These are phyloP conservation scores for Melinaea marsaeus DNA, from an alignment of 2,888 invertebrate species.

Conservation along the genomic window DNA sequence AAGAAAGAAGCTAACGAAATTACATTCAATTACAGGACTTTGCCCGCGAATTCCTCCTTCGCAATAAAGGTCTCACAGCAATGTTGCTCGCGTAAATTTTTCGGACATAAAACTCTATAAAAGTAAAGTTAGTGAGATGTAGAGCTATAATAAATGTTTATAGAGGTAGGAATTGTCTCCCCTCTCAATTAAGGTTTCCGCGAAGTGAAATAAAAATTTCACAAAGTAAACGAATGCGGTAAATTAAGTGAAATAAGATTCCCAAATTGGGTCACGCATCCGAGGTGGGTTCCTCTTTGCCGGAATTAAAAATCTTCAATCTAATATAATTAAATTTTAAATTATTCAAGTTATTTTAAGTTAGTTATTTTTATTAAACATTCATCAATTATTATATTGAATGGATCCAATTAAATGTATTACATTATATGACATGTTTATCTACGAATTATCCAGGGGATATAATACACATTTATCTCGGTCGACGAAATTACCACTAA, in stretches of 20 bases:
- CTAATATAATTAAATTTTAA: slow-evolving; percentile 65
- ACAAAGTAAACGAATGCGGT: slow-evolving; percentile 68
- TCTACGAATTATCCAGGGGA: slow-evolving; percentile 40
- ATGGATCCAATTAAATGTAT: slow-evolving; percentile 12
- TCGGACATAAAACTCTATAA: slow-evolving; percentile 76
- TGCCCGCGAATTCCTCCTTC: slow-evolving; percentile 62
- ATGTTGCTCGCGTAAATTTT: slow-evolving; percentile 73
- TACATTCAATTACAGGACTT: slow-evolving; percentile 74
- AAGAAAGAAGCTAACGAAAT: slow-evolving; percentile 75
- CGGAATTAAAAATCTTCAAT: slow-evolving; percentile 47
- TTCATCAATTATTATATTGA: background rate
- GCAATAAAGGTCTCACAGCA: slow-evolving; percentile 68
- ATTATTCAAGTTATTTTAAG: slow-evolving; percentile 48
- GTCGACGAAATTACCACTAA: slow-evolving; percentile 66
- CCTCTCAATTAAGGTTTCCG: slow-evolving; percentile 63
- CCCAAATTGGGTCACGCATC: slow-evolving; percentile 66
- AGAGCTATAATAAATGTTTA: slow-evolving; percentile 74
- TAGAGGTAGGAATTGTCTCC: slow-evolving; percentile 48
- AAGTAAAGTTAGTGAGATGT: slow-evolving; percentile 76
- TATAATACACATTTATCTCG: slow-evolving; percentile 61
- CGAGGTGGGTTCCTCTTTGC: slow-evolving; percentile 53
- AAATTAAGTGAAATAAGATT: slow-evolving; percentile 75
- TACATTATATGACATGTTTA: slow-evolving; percentile 22
- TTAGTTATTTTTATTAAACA: slow-evolving; percentile 26
- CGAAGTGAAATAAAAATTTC: slow-evolving; percentile 64